Conservation (phyloP, 2,797 vertebrate species). For the Melanotaenia boesemani region DNA sequence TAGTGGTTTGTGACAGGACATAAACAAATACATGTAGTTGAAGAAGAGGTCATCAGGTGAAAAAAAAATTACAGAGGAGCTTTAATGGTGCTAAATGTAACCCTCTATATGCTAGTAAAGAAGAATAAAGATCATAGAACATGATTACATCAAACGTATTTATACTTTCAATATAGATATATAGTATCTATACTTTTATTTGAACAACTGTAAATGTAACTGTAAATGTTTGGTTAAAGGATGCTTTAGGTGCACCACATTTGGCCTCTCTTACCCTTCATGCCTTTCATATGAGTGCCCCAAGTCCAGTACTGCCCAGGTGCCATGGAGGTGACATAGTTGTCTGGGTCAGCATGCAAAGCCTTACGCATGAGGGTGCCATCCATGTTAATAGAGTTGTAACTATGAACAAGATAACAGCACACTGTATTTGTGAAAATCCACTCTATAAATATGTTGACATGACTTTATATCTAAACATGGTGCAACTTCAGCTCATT, state of each 20-base stretch:
- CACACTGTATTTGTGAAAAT: neutral
- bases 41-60: conserved; percentile 7
- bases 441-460: neutral
- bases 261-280: conserved; percentile 64
- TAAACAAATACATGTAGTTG: conserved; percentile 15
- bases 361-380: conserved; percentile 83
- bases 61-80: neutral
- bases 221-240: neutral
- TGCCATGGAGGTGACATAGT: conserved; percentile 86
- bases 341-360: conserved; percentile 85
- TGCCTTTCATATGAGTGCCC: conserved; percentile 84
- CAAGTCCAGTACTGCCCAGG: conserved; percentile 89
- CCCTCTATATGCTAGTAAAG: neutral
- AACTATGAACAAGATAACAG: conserved; percentile 67
- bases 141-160: too few relatives aligned
- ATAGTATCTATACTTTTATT: neutral
- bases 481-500: neutral
- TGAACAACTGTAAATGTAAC: neutral
- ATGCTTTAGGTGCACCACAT: neutral
- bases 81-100: neutral
- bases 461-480: neutral
- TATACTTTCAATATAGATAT: too few relatives aligned
- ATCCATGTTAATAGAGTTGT: conserved; percentile 87
- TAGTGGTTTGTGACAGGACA: neutral
- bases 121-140: neutral